Percentiles rank a stretch among this genome's conserved stretches.
phyloP scores from a whole-genome alignment of 30 jellyfish, hydroid and myxozoan genomes.

The Catostylus mosaicus region DNA sequence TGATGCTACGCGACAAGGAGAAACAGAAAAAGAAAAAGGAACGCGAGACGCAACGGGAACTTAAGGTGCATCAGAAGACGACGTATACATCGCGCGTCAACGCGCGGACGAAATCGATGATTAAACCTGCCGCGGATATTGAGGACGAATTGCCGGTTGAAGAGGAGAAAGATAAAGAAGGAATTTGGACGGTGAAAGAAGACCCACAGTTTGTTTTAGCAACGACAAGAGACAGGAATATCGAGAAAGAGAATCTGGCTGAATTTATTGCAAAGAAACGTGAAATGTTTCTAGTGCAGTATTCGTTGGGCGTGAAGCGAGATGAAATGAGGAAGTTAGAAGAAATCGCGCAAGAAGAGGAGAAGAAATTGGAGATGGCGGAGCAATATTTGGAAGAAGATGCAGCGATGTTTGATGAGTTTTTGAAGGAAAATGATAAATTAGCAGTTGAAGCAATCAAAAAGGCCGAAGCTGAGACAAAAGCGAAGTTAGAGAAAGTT shows the following conservation, averaged over 20 bases:
- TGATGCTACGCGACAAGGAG: constrained; percentile 91
- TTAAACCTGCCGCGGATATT: constrained; percentile 96
- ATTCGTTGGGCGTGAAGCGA: constrained; percentile 95
- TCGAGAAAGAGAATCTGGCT: constrained; percentile 93
- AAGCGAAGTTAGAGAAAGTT: constrained; percentile 94
- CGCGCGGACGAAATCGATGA: constrained; percentile 97
- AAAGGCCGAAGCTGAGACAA: constrained; percentile 97
- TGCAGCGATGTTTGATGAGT: constrained; percentile 99
- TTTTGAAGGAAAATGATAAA: constrained; percentile 92
- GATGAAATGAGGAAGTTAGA: constrained; percentile 98
- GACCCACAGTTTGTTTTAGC: constrained; percentile 95
- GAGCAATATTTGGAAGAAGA: constrained; percentile 97
- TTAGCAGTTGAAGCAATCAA: constrained; percentile 97
- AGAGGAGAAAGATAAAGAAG: constrained; percentile 73
- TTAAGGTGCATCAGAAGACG: constrained; percentile 88
- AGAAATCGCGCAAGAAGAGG: constrained; percentile 98
- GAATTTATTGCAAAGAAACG: constrained; percentile 94
- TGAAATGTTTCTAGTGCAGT: constrained; percentile 97
- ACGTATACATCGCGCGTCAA: constrained; percentile 94
- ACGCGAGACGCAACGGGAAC: constrained; percentile 76
- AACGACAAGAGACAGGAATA: constrained; percentile 92
- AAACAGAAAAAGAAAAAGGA: constrained; percentile 88
- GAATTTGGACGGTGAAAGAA: constrained; percentile 84
- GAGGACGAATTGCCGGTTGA: constrained; percentile 79
- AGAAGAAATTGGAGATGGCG: constrained; percentile 93